A percentile compares a stretch with the other conserved stretches of the same genome.
Evolutionary conservation across 2,888 invertebrate species (phyloP).

Genomic region (Pseudococcus viburni): DNA sequence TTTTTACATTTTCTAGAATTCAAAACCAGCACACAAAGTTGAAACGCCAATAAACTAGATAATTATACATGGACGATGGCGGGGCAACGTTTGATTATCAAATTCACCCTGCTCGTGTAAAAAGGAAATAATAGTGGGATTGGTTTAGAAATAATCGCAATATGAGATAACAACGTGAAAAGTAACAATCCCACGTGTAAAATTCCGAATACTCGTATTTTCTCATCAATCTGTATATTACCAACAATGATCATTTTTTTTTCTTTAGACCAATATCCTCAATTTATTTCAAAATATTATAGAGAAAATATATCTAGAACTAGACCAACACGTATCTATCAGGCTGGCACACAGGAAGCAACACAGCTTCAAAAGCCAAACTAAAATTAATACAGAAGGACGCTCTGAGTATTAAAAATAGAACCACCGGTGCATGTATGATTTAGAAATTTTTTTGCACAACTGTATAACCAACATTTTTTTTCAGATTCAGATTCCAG

Average conservation of each 20-base stretch:
- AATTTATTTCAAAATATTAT: neutral
- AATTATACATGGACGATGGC: neutral
- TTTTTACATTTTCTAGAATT: neutral
- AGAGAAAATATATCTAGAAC: neutral
- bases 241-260: neutral
- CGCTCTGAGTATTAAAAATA: slow-evolving; percentile 23
- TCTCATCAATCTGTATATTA: neutral
- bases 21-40: slow-evolving; percentile 7
- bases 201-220: neutral
- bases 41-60: slow-evolving; percentile 16
- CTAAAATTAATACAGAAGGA: slow-evolving; percentile 34
- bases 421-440: neutral
- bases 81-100: neutral
- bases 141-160: neutral
- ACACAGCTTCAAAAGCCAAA: slow-evolving; percentile 26
- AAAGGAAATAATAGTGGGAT: neutral
- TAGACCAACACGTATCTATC: neutral
- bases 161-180: neutral
- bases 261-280: neutral
- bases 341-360: neutral
- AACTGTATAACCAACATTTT: neutral
- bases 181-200: slow-evolving; percentile 3
- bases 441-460: neutral
- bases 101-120: neutral
- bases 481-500: slow-evolving; percentile 30